Evolutionary conservation across 2,888 invertebrate species (phyloP).

Genomic region (Hirtodrosophila trivittata): DNA sequence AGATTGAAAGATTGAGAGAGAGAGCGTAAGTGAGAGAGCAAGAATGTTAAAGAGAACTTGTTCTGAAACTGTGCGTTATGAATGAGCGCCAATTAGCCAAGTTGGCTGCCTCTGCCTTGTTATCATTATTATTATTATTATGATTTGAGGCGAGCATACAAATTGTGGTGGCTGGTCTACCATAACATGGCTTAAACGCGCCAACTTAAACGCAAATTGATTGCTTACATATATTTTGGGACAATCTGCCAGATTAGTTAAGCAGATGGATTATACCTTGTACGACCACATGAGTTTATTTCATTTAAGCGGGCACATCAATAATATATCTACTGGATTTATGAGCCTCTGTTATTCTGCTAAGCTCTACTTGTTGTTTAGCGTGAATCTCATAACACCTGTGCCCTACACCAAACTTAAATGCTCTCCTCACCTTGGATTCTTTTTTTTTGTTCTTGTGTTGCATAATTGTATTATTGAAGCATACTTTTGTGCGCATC

Average conservation of each 20-base stretch:
- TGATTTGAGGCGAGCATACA: constrained; percentile 25
- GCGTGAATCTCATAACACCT: constrained; percentile 15
- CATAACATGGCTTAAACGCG: constrained; percentile 11
- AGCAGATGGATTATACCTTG: constrained; percentile 2
- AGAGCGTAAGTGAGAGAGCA: background rate
- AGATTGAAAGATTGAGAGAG: constrained; percentile 9
- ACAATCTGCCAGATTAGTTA: constrained; percentile 13
- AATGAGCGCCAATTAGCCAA: constrained; percentile 70
- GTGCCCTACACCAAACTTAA: background rate
- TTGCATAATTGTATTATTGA: constrained; percentile 25
- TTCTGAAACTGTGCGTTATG: constrained; percentile 40
- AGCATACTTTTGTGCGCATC: constrained; percentile 49
- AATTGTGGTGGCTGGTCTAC: constrained; percentile 22
- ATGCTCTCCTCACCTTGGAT: background rate
- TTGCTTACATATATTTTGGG: constrained; percentile 50
- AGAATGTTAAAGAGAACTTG: constrained; percentile 11
- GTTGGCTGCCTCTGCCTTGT: constrained; percentile 45
- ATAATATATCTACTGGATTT: constrained; percentile 24
- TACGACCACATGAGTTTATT: constrained; percentile 8
- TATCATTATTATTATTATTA: constrained; percentile 46
- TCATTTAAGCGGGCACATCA: constrained; percentile 6
- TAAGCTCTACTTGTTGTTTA: constrained; percentile 35
- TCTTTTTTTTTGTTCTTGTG: constrained; percentile 14
- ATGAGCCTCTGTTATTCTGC: constrained; percentile 9
- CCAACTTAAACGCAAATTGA: constrained; percentile 48